phyloP scores from a whole-genome alignment of 1,140 invertebrate genomes.

The Branchinecta lindahli region DNA sequence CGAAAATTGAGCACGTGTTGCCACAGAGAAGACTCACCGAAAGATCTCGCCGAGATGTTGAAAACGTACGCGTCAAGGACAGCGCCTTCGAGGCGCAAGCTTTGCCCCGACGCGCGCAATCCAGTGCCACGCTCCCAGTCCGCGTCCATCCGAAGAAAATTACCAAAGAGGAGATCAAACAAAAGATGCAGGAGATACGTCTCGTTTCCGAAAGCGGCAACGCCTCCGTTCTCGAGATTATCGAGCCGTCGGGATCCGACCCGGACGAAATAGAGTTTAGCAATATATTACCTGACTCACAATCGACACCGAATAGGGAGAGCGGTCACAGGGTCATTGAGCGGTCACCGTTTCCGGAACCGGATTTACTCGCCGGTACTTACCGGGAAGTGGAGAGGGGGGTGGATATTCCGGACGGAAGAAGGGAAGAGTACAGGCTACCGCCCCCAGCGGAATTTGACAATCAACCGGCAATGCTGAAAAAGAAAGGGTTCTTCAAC shows the following conservation, averaged over 20 bases:
- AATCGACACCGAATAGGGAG: constrained; percentile 17
- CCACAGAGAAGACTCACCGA: background rate
- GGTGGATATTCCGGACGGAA: background rate
- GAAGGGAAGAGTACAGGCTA: constrained; percentile 2
- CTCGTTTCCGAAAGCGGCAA: constrained; percentile 28
- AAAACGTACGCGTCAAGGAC: background rate
- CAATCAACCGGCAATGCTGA: background rate
- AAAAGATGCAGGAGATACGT: constrained; percentile 24
- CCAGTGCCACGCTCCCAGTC: background rate
- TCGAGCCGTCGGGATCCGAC: constrained; percentile 28
- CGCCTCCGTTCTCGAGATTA: constrained; percentile 29
- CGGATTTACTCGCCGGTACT: constrained; percentile 20
- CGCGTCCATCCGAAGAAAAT: constrained; percentile 10
- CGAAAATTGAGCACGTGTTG: background rate
- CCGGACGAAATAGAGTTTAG: constrained; percentile 19
- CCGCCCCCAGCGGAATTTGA: background rate
- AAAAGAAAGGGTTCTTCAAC: constrained; percentile 11
- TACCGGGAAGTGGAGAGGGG: background rate
- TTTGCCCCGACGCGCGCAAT: background rate
- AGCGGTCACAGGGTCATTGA: background rate
- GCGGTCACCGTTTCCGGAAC: constrained; percentile 13
- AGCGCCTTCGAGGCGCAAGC: constrained; percentile 11
- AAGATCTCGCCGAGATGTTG: background rate
- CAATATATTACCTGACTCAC: constrained; percentile 12
- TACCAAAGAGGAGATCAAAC: constrained; percentile 24